Evolutionary conservation across 2,888 invertebrate species (phyloP).

Genomic region (Drosophila birchii): DNA sequence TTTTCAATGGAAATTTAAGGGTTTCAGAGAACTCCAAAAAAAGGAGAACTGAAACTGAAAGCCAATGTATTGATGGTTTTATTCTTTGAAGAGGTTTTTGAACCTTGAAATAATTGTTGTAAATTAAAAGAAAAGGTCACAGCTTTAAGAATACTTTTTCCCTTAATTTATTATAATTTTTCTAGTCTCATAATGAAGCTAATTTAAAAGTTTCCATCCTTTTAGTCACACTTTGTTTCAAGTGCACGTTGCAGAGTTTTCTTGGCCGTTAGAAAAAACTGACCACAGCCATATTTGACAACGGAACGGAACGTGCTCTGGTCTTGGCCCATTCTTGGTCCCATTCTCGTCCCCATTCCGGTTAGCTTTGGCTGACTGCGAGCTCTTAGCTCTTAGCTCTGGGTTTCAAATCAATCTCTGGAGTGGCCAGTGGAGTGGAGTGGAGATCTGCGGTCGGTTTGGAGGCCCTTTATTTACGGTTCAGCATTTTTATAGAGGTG

Average conservation of each 20-base stretch:
- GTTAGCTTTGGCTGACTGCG: constrained; percentile 8
- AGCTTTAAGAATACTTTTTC: neutral
- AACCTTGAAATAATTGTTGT: neutral
- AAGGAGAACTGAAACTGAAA: neutral
- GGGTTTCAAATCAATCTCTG: constrained; percentile 61
- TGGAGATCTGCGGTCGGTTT: constrained; percentile 49
- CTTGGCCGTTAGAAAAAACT: constrained; percentile 59
- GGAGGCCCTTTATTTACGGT: constrained; percentile 46
- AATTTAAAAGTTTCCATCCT: neutral
- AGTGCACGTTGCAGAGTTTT: constrained; percentile 14
- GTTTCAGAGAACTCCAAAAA: neutral
- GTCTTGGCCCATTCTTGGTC: constrained; percentile 45
- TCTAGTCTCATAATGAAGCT: neutral
- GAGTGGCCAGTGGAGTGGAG: constrained; percentile 29
- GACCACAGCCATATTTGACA: constrained; percentile 79
- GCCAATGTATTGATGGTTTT: neutral
- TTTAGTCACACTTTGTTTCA: neutral
- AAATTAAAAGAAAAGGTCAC: neutral
- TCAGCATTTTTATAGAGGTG: constrained; percentile 9
- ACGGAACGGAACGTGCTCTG: constrained; percentile 65
- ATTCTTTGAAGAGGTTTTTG: neutral
- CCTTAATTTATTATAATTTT: neutral
- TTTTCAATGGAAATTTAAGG: fast-evolving
- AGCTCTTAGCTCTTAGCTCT: constrained; percentile 5
- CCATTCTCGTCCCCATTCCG: constrained; percentile 37